Evolutionary conservation across 1,140 invertebrate genomes (phyloP), one percentile per base, ranked within the genome.

Genomic region (Coptotermes formosanus): DNA sequence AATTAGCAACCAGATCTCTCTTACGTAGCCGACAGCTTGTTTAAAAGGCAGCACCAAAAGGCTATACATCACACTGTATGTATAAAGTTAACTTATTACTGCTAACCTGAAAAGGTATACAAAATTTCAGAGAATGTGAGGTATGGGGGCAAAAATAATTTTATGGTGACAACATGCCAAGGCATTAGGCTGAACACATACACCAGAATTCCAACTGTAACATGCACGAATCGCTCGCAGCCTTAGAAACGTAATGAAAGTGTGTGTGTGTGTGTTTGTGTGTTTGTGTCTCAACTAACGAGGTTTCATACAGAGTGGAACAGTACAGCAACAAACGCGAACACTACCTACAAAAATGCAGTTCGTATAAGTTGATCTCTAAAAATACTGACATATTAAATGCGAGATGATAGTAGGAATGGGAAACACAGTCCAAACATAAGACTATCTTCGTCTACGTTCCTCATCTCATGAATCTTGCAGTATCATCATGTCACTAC

Each of bases 261-360:
- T 82, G 25, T 82, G 82, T 82, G n/a, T 82, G 82, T 82, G 82
- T 82, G 25, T 82, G 82, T 82, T 2, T 82, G 82, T 82, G 82
- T 82, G 25, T 82, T 3, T 82, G n/a, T 82, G 82, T 82, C 2
- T 38, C 38, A 38, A 38, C 38, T 38, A 38, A 2, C 4, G 38
- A 38, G 38, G 38, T 38, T 38, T 38, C 38, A 38, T 38, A 38
- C 4, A 38, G 38, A 38, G 2, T 38, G 38, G 38, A 4, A 38
- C 38, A 38, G 38, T 38, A 38, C 2, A 38, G 38, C 38, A 38
- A 38, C 2, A 38, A 38, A 38, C 38, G 38, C 2, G 38, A 38
- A 38, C 38, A 38, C 4, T 38, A 38, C 38, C 38, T 38, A 38
- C 4, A 38, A 2, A 38, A 38, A 38, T 38, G 38, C 2, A 38